A percentile compares a stretch with the other conserved stretches of the same genome.
These are phyloP conservation scores for Sebastes steindachneri DNA, from an alignment of 2,797 vertebrate species.

Conservation along the genomic window DNA sequence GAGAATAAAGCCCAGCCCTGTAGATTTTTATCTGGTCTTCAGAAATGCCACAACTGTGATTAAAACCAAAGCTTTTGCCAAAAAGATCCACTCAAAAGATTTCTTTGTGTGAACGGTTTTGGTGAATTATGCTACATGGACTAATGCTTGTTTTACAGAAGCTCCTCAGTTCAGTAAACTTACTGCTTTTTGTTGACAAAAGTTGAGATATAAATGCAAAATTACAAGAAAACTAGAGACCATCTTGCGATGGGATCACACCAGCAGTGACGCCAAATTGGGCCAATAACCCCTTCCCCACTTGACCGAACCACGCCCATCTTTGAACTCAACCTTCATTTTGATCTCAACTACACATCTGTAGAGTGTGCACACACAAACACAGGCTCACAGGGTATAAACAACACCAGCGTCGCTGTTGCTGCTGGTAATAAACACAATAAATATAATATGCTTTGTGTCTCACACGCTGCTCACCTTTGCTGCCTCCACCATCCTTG, in stretches of 20 bases:
- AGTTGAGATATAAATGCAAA: not conserved
- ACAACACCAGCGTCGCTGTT: not conserved
- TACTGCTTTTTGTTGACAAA: not conserved
- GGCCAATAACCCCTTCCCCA: too few relatives aligned
- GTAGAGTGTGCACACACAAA: not conserved
- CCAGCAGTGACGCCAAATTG: too few relatives aligned
- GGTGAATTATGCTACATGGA: not conserved
- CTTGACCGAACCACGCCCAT: too few relatives aligned
- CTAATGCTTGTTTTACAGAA: not conserved
- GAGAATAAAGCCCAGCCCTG: not conserved
- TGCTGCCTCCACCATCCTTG: constrained; percentile 98
- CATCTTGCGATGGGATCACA: too few relatives aligned
- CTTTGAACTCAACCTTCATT: too few relatives aligned
- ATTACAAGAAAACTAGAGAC: not conserved
- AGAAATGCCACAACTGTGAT: constrained; percentile 15
- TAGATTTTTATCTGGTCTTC: not conserved
- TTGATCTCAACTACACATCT: too few relatives aligned
- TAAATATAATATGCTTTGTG: not conserved
- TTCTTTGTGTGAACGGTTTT: not conserved
- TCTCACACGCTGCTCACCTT: constrained; percentile 83
- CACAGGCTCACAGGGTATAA: not conserved
- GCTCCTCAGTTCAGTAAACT: not conserved
- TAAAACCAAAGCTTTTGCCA: not conserved
- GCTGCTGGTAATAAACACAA: not conserved
- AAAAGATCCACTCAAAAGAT: not conserved